Evolutionary conservation across 2,888 invertebrate genomes (phyloP).

Genomic region (Sceliomorpha sp.): DNA sequence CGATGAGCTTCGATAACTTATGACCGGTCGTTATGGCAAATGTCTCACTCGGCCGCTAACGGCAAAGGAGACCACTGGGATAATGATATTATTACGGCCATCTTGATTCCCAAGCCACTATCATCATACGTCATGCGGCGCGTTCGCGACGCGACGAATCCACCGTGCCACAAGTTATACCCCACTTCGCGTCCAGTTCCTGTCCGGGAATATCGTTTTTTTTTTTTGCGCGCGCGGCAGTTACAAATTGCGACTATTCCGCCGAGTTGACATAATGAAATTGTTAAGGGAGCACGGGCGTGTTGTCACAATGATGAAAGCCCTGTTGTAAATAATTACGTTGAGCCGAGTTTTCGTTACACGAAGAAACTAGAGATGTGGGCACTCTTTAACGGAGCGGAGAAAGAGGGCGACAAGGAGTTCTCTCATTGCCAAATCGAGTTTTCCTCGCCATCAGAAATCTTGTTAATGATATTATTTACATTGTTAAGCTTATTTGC

Average conservation of each 20-base stretch:
- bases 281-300: constrained; percentile 57
- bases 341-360: too few species aligned
- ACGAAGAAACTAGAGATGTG: too few species aligned
- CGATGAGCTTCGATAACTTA: constrained; percentile 69
- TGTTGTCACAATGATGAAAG: too few species aligned
- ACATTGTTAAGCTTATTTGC: too few species aligned
- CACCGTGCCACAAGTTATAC: constrained; percentile 51
- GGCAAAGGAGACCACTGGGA: constrained; percentile 74
- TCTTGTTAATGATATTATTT: too few species aligned
- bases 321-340: too few species aligned
- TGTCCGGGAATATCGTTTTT: constrained; percentile 64
- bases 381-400: too few species aligned
- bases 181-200: constrained; percentile 38
- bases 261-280: constrained; percentile 70
- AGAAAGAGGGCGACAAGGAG: too few species aligned
- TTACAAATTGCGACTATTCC: constrained; percentile 77
- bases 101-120: constrained; percentile 75
- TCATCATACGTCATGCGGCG: constrained; percentile 78
- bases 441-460: too few species aligned
- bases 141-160: constrained; percentile 67
- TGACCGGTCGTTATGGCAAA: constrained; percentile 74
- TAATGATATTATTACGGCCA: constrained; percentile 79
- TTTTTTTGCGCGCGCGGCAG: constrained; percentile 66
- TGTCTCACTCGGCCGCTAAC: constrained; percentile 73
- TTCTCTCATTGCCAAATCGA: too few species aligned